Evolutionary conservation across 1,140 invertebrate species (phyloP).

Genomic region (Drosophila melanogaster): DNA sequence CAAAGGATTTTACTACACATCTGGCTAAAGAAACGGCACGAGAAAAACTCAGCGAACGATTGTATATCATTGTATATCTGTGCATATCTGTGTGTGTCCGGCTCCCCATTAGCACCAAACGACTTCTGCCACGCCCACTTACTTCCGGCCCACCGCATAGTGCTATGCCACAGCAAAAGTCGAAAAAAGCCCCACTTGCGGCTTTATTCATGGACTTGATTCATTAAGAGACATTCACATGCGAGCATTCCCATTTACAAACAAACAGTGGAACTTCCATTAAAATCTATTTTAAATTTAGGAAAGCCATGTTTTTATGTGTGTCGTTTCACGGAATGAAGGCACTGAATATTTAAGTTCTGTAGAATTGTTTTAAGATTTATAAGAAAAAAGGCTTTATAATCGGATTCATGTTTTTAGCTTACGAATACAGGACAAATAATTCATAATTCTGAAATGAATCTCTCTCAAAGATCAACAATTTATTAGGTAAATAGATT

Average conservation of each 20-base stretch:
- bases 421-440: too few species aligned
- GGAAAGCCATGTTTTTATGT: not conserved
- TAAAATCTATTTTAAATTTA: not conserved
- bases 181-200: constrained; percentile 27
- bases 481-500: not conserved
- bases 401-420: too few species aligned
- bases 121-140: constrained; percentile 28
- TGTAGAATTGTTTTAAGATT: too few species aligned
- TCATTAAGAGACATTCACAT: constrained; percentile 51
- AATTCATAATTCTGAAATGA: too few species aligned
- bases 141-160: not conserved
- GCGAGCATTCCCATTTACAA: constrained; percentile 22
- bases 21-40: constrained; percentile 32
- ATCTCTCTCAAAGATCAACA: too few species aligned
- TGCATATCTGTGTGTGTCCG: constrained; percentile 20
- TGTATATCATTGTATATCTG: not conserved
- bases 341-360: too few species aligned
- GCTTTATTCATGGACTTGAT: constrained; percentile 63
- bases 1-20: constrained; percentile 68
- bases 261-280: not conserved
- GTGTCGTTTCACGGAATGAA: too few species aligned
- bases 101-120: constrained; percentile 51
- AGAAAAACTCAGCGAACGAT: constrained; percentile 12
- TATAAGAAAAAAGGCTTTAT: too few species aligned
- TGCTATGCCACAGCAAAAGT: constrained; percentile 12